Percentiles rank a stretch among this genome's conserved stretches.
phyloP scores from a whole-genome alignment of 1,140 invertebrate genomes.

The Rhynchophorus ferrugineus region DNA sequence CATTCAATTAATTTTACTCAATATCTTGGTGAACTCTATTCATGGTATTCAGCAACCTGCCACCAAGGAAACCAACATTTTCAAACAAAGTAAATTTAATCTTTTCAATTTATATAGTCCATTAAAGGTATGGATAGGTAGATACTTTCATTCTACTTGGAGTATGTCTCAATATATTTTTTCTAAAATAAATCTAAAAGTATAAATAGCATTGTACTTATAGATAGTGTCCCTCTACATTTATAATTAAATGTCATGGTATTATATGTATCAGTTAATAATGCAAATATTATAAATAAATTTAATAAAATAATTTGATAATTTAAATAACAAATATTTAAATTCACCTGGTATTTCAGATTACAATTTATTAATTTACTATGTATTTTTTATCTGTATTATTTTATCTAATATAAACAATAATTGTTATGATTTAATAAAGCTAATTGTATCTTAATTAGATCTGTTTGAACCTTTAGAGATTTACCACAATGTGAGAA shows the following conservation, averaged over 20 bases:
- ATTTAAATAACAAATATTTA: slow-evolving; percentile 1
- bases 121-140: background rate
- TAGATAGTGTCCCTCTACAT: background rate
- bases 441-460: background rate
- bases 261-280: background rate
- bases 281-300: background rate
- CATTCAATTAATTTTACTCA: too few species aligned
- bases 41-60: too few species aligned
- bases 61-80: too few species aligned
- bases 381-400: background rate
- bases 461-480: background rate
- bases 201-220: background rate
- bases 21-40: too few species aligned
- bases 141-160: background rate
- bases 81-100: background rate
- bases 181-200: too few species aligned
- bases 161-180: slow-evolving; percentile 4
- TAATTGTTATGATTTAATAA: background rate
- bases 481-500: slow-evolving; percentile 2
- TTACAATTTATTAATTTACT: background rate
- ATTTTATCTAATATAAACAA: background rate
- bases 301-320: background rate
- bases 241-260: background rate
- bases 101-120: background rate
- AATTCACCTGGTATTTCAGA: background rate